A percentile compares a stretch with the other conserved stretches of the same genome.
phyloP scores from a whole-genome alignment of 2,888 invertebrate genomes.

The Amphipyra tragopoginis region DNA sequence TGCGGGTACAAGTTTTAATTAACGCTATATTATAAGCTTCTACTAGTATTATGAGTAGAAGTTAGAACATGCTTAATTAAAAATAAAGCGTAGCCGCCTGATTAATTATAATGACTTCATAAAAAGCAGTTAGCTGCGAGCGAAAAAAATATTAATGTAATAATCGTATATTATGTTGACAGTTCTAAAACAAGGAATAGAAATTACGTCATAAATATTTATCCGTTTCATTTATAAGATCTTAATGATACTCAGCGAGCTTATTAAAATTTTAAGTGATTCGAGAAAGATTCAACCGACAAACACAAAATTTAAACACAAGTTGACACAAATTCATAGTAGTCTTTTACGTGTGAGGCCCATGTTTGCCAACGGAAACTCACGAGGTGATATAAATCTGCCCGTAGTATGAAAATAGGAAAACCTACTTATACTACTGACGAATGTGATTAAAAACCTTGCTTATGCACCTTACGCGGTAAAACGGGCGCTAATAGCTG shows the following conservation, averaged over 20 bases:
- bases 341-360: no score
- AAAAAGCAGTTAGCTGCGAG: constrained; percentile 39
- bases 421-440: constrained; percentile 35
- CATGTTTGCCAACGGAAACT: no score
- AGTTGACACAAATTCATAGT: no score
- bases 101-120: constrained; percentile 56
- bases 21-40: constrained; percentile 37
- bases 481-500: constrained; percentile 29
- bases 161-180: constrained; percentile 57
- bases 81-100: constrained; percentile 33
- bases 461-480: constrained; percentile 5
- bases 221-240: constrained; percentile 22
- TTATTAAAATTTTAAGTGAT: constrained; percentile 13
- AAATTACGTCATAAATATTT: constrained; percentile 11
- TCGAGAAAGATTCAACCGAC: not conserved
- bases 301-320: not conserved
- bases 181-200: constrained; percentile 29
- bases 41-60: constrained; percentile 32
- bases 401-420: constrained; percentile 35
- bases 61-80: constrained; percentile 42
- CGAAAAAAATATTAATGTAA: constrained; percentile 41
- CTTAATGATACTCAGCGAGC: constrained; percentile 1
- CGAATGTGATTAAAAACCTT: constrained; percentile 23
- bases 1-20: constrained; percentile 47
- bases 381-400: no score